These are phyloP conservation scores for Harpegnathos saltator DNA, from an alignment of 1,140 invertebrate species.

Conservation along the genomic window DNA sequence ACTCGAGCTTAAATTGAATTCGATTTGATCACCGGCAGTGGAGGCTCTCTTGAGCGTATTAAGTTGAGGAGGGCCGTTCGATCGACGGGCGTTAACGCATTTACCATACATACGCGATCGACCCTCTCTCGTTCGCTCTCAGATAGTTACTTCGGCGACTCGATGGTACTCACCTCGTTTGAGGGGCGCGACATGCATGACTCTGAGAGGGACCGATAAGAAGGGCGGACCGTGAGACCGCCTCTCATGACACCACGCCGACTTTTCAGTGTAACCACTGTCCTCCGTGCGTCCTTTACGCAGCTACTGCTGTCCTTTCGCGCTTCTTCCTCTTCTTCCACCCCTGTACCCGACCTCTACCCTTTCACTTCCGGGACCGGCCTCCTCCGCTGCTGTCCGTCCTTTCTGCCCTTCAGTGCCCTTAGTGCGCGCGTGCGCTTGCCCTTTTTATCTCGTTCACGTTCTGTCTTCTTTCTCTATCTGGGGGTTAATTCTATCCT, in stretches of 20 bases:
- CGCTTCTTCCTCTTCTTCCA: constrained; percentile 35
- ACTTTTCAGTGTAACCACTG: constrained; percentile 81
- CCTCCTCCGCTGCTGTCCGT: neutral
- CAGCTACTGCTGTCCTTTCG: constrained; percentile 63
- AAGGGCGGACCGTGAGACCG: constrained; percentile 85
- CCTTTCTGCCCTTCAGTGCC: neutral
- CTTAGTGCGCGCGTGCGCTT: constrained; percentile 12
- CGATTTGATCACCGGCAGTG: too few species aligned
- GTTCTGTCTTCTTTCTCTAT: neutral
- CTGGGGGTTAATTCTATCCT: too few species aligned
- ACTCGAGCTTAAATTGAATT: too few species aligned
- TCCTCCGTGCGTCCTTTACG: constrained; percentile 61
- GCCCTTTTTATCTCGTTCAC: constrained; percentile 23
- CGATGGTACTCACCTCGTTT: constrained; percentile 83
- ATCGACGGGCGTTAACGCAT: too few species aligned
- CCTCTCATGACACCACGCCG: constrained; percentile 86
- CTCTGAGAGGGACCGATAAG: constrained; percentile 84
- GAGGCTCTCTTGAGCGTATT: too few species aligned
- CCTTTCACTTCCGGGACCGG: constrained; percentile 44
- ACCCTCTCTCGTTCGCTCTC: neutral
- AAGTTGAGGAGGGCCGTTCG: too few species aligned
- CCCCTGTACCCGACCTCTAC: constrained; percentile 38
- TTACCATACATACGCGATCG: neutral
- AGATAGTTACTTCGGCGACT: neutral
- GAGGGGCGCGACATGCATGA: constrained; percentile 86